phyloP scores from a whole-genome alignment of 2,888 invertebrate genomes.

The Aelia acuminata region DNA sequence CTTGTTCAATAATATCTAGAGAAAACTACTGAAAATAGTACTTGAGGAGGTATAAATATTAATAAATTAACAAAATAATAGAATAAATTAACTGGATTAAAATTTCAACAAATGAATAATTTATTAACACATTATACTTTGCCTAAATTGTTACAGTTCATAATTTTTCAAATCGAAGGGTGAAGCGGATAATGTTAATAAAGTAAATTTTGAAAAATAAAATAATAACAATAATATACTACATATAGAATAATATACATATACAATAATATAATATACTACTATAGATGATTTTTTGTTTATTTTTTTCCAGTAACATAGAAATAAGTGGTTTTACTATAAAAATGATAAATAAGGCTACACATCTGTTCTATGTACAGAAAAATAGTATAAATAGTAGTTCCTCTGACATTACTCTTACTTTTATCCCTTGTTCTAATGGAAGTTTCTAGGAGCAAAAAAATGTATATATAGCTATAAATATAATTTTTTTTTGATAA shows the following conservation, averaged over 20 bases:
- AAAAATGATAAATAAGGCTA: not conserved
- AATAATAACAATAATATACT: not conserved
- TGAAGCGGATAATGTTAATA: not conserved
- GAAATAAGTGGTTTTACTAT: not conserved
- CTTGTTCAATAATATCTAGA: slow-evolving; percentile 35
- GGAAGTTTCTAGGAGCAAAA: too few species aligned
- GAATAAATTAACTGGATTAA: not conserved
- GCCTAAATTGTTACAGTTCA: slow-evolving; percentile 6
- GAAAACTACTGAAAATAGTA: slow-evolving; percentile 42
- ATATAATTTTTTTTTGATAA: too few species aligned
- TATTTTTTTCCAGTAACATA: not conserved
- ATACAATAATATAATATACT: too few species aligned
- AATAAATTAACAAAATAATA: slow-evolving; percentile 15
- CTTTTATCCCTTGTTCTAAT: too few species aligned
- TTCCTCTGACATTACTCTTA: not conserved
- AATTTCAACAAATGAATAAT: not conserved
- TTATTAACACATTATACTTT: not conserved
- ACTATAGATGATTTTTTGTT: not conserved
- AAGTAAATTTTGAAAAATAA: not conserved
- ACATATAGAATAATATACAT: not conserved
- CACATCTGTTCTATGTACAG: not conserved
- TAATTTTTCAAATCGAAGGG: not conserved
- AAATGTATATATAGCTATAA: too few species aligned
- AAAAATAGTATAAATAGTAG: too few species aligned
- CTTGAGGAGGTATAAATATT: slow-evolving; percentile 7